A percentile compares a stretch with the other conserved stretches of the same genome.
phyloP scores from a whole-genome alignment of 2,888 invertebrate species.

The Lissocephala sabroskyi region DNA sequence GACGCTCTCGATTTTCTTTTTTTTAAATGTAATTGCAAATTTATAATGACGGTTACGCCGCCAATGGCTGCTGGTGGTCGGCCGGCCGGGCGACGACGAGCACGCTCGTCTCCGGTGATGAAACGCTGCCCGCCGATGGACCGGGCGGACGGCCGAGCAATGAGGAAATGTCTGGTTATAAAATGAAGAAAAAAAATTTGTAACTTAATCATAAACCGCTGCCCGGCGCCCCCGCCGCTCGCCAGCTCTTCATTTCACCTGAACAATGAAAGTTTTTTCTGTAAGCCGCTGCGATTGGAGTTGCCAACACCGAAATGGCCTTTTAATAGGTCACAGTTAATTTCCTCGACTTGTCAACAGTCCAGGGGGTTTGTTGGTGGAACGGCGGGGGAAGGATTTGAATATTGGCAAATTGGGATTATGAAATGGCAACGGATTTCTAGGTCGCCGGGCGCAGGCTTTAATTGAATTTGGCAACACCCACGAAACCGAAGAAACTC shows the following conservation, averaged over 20 bases:
- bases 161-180: conserved; percentile 41
- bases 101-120: too few species aligned
- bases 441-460: conserved; percentile 31
- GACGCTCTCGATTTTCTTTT: neutral
- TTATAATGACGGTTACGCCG: too few species aligned
- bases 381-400: conserved; percentile 4
- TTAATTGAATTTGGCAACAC: conserved; percentile 7
- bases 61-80: neutral
- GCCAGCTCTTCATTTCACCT: conserved; percentile 15
- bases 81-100: too few species aligned
- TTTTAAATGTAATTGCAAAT: conserved; percentile 1
- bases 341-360: conserved; percentile 46
- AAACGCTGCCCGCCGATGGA: conserved; percentile 19
- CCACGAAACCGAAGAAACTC: neutral
- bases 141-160: conserved; percentile 29
- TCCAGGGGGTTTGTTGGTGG: too few species aligned
- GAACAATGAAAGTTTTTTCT: conserved; percentile 41
- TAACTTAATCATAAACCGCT: conserved; percentile 26
- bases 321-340: conserved; percentile 43
- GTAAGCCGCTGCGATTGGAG: conserved; percentile 16
- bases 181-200: too few species aligned
- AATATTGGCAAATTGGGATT: conserved; percentile 7
- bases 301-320: conserved; percentile 31
- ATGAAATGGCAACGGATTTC: conserved; percentile 33
- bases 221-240: conserved; percentile 23